These are phyloP conservation scores for Cassiopea andromeda DNA, from an alignment of 30 jellyfish, hydroid and myxozoan species.

Conservation along the genomic window DNA sequence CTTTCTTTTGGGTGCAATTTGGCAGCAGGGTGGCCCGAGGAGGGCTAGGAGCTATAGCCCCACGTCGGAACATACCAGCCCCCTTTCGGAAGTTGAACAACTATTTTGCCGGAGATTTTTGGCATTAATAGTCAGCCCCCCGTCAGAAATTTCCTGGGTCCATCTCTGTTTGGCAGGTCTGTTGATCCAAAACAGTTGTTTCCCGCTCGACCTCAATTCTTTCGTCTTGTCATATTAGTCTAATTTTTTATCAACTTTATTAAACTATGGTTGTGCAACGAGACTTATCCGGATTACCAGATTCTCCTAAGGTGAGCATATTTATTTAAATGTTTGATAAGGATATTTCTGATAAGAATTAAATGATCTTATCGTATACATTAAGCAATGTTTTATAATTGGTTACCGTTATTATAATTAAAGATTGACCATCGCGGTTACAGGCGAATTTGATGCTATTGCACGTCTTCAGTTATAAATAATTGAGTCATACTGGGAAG, in stretches of 20 bases:
- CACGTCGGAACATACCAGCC: too few relatives aligned
- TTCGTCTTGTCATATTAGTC: background rate
- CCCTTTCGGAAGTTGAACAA: too few relatives aligned
- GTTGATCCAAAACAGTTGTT: background rate
- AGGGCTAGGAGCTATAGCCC: too few relatives aligned
- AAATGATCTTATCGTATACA: constrained; percentile 34
- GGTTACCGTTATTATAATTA: constrained; percentile 52
- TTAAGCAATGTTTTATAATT: constrained; percentile 41
- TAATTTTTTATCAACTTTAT: background rate
- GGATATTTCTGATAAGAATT: constrained; percentile 37
- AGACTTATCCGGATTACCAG: constrained; percentile 29
- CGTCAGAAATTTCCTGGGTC: too few relatives aligned
- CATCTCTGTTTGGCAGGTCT: too few relatives aligned
- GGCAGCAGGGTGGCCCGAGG: too few relatives aligned
- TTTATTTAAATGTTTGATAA: constrained; percentile 14
- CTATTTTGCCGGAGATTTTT: too few relatives aligned
- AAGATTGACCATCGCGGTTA: constrained; percentile 49
- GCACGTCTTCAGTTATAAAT: constrained; percentile 46
- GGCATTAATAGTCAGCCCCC: too few relatives aligned
- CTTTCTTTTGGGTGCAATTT: too few relatives aligned
- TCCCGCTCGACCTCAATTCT: background rate
- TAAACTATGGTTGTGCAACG: constrained; percentile 25
- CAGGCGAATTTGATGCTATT: constrained; percentile 13
- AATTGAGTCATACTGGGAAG: constrained; percentile 6
- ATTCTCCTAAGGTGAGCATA: constrained; percentile 33